Conservation (phyloP, 2,888 invertebrate genomes). For the Dasypolia templi region DNA sequence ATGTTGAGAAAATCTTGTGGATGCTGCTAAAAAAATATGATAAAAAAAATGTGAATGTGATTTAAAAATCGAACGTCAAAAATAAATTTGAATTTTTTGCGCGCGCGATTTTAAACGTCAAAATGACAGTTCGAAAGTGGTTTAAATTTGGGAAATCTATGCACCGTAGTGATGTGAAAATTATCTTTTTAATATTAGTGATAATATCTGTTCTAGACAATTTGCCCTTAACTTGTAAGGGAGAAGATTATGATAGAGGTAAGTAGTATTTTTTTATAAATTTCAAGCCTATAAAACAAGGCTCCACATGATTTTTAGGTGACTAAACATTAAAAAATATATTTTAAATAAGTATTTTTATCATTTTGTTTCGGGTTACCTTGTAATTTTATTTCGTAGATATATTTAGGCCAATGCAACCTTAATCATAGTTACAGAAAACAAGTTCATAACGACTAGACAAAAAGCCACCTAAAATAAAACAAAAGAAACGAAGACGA, state of each 20-base stretch:
- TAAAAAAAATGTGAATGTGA: conserved; percentile 78
- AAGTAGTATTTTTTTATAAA: conserved; percentile 43
- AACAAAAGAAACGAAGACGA: conserved; percentile 8
- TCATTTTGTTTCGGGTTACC: not conserved
- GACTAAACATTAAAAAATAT: not conserved
- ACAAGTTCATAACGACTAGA: conserved; percentile 11
- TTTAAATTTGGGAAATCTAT: conserved; percentile 78
- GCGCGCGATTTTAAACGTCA: conserved; percentile 81
- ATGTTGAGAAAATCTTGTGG: conserved; percentile 82
- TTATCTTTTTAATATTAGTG: conserved; percentile 82
- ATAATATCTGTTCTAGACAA: conserved; percentile 81
- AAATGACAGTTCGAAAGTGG: conserved; percentile 87
- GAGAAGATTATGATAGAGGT: conserved; percentile 83
- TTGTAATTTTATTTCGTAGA: not conserved
- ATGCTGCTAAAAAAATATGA: conserved; percentile 70
- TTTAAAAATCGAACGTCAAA: conserved; percentile 63
- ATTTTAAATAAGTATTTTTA: not conserved
- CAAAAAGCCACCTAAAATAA: not conserved
- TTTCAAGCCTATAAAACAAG: not conserved
- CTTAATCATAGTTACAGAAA: not conserved
- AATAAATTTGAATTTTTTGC: conserved; percentile 66
- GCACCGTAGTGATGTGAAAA: conserved; percentile 84
- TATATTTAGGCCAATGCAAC: not conserved
- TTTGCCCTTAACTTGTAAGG: conserved; percentile 77
- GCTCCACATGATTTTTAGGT: not conserved